These are phyloP conservation scores for Cantharis rufa DNA, from an alignment of 2,888 invertebrate genomes.

Conservation along the genomic window DNA sequence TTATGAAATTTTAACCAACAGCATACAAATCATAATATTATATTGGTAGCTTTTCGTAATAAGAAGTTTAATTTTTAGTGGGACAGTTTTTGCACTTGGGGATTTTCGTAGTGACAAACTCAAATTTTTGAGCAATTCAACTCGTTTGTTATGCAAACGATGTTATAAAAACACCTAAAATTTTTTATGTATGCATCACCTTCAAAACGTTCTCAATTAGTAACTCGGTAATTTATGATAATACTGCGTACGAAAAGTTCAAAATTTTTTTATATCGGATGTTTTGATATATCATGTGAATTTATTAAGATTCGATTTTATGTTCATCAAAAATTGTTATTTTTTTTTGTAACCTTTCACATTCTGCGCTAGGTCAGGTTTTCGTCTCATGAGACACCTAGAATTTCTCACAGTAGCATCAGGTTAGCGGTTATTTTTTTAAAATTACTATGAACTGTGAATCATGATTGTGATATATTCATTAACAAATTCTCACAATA, in stretches of 20 bases:
- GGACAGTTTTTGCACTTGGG: neutral
- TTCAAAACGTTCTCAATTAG: neutral
- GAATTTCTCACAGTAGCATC: neutral
- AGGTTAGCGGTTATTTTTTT: neutral
- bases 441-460: neutral
- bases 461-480: neutral
- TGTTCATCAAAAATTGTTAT: neutral
- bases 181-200: neutral
- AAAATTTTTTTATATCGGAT: no score
- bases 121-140: neutral
- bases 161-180: neutral
- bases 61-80: neutral
- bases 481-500: neutral
- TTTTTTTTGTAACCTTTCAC: neutral
- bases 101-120: neutral
- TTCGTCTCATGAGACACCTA: neutral
- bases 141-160: neutral
- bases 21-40: neutral
- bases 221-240: neutral
- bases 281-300: neutral
- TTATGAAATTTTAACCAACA: neutral
- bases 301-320: neutral
- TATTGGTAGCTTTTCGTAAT: neutral
- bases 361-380: neutral
- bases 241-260: neutral